A percentile compares a stretch with the other conserved stretches of the same genome.
These are phyloP conservation scores for Mamestra configurata DNA, from an alignment of 1,140 invertebrate genomes.

Conservation along the genomic window DNA sequence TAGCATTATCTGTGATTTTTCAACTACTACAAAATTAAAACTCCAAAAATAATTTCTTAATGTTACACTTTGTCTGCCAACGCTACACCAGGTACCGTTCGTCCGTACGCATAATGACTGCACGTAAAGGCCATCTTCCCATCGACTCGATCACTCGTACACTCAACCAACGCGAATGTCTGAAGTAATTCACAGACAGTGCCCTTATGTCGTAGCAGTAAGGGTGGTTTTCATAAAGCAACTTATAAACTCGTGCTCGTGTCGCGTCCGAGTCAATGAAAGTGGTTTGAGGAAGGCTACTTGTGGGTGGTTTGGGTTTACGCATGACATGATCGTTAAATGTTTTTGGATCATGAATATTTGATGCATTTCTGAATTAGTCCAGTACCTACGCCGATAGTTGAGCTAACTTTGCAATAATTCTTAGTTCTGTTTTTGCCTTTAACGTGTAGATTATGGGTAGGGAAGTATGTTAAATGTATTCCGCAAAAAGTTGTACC, in stretches of 20 bases:
- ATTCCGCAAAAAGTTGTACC: no score
- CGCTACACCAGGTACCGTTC: neutral
- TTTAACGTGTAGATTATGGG: no score
- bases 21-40: neutral
- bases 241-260: neutral
- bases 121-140: constrained; percentile 48
- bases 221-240: neutral
- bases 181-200: neutral
- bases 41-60: neutral
- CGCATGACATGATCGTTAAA: neutral
- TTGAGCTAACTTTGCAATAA: no score
- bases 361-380: neutral
- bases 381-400: no score
- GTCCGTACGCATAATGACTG: constrained; percentile 6
- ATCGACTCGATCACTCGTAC: neutral
- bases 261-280: neutral
- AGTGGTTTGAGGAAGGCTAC: neutral
- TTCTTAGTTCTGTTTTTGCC: no score
- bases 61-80: constrained; percentile 34
- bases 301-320: neutral
- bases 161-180: neutral
- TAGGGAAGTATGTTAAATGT: no score
- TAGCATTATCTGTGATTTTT: no score
- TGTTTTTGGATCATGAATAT: neutral
- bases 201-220: neutral